Base-by-base conservation (phyloP, 2,888 invertebrate genomes). In the Hypolimnas misippus region DNA sequence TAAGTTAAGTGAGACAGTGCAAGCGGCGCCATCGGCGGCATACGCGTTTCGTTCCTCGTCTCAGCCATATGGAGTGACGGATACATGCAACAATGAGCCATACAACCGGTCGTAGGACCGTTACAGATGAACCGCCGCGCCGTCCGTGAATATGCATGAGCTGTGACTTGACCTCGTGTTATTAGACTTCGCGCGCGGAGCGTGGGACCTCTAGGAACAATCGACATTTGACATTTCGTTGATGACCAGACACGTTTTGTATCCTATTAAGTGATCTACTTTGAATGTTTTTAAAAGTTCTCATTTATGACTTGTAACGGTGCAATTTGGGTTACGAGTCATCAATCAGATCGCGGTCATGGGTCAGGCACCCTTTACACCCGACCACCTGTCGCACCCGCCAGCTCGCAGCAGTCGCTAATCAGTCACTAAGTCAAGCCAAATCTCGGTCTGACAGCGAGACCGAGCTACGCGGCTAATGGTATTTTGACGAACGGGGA, bases 351-450 rank as follows among this genome's bases (percentile, higher is more conserved):
- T 76, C 72, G 76, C 81, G 81, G 81, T 77, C 81, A 78, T 79
- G 84, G 85, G 87, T 85, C 89, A 72, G 69, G 70, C 72, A 67
- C 63, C 71, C 71, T 75, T 69, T 79, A 80, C 82, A 84, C 83
- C 84, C 88, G 86, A 87, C 89, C 90, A 89, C 90, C 89, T 90
- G 91, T 89, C 80, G 81, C 82, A 79, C 80, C 79, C 82, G 83
- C 72, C 71, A 76, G 79, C 82, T 81, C 81, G 77, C 82, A 86
- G 80, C 85, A 85, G 87, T 86, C 86, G 88, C 91, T 89, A 90
- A 90, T 90, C 91, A 91, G 90, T 90, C 90, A 90, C 88, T 87
- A 87, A 88, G 87, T 86, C 85, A 82, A 83, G 81, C 84, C 82
- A 87, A 90, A 90, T 91, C 89, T 90, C 89, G 77, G 84, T 77